Conservation (phyloP, 1,140 invertebrate genomes). For the Cyclargus thomasi region DNA sequence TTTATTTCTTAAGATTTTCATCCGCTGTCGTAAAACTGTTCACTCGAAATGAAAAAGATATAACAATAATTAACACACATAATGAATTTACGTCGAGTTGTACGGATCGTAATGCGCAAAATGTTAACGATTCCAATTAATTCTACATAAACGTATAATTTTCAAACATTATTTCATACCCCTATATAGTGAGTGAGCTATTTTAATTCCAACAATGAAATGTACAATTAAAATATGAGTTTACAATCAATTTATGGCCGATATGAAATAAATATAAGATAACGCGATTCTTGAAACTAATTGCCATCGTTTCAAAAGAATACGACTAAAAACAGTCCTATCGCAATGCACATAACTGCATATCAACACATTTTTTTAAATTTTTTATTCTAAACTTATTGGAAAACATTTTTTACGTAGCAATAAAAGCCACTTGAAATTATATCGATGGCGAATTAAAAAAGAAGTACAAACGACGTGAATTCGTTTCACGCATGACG, state of each 20-base stretch:
- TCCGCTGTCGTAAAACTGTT: neutral
- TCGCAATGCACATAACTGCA: neutral
- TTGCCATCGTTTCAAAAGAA: neutral
- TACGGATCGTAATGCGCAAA: slow-evolving; percentile 3
- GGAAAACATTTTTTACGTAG: neutral
- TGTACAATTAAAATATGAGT: slow-evolving; percentile 29
- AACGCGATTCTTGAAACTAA: slow-evolving; percentile 24
- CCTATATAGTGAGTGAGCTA: slow-evolving; percentile 20
- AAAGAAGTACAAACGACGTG: slow-evolving; percentile 30
- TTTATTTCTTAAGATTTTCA: slow-evolving; percentile 23
- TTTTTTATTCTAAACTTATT: neutral
- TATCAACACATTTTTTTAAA: neutral
- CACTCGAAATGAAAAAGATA: slow-evolving; percentile 2
- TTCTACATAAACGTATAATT: slow-evolving; percentile 14
- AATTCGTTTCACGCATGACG: slow-evolving; percentile 47
- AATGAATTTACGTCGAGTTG: slow-evolving; percentile 9
- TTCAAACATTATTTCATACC: slow-evolving; percentile 16
- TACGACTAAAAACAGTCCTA: neutral
- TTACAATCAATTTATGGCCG: slow-evolving; percentile 10
- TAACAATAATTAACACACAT: neutral
- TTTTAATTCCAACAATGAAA: slow-evolving; percentile 32
- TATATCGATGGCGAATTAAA: slow-evolving; percentile 13
- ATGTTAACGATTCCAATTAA: slow-evolving; percentile 15
- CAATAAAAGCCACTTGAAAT: neutral
- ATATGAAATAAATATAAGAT: slow-evolving; percentile 35